Evolutionary conservation across 1,140 invertebrate genomes (phyloP).

Genomic region (Drosophila burlai): DNA sequence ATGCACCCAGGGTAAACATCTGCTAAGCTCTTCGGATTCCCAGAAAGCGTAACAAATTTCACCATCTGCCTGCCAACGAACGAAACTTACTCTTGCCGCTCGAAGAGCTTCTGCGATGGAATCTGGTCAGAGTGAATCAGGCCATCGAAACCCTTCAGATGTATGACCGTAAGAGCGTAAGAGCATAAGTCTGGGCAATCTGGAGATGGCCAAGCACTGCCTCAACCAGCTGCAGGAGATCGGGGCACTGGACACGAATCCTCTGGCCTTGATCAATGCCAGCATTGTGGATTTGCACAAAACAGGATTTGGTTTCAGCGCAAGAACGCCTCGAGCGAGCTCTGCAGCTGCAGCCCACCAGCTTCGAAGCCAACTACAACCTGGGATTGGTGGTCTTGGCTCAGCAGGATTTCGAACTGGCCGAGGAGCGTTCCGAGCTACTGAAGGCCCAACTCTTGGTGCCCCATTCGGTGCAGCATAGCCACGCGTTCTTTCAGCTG

Average conservation of each 20-base stretch:
- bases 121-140: slow-evolving; percentile 84
- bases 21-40: neutral
- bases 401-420: slow-evolving; percentile 88
- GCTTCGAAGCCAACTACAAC: slow-evolving; percentile 97
- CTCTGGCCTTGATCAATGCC: slow-evolving; percentile 94
- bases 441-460: slow-evolving; percentile 85
- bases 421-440: slow-evolving; percentile 90
- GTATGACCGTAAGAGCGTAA: slow-evolving; percentile 94
- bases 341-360: slow-evolving; percentile 92
- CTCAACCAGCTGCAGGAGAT: slow-evolving; percentile 91
- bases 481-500: slow-evolving; percentile 94
- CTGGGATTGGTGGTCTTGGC: slow-evolving; percentile 92
- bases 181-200: slow-evolving; percentile 93
- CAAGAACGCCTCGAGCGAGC: slow-evolving; percentile 92
- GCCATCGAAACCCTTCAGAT: slow-evolving; percentile 95
- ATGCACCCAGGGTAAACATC: slow-evolving; percentile 13
- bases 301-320: slow-evolving; percentile 91
- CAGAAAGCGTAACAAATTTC: slow-evolving; percentile 7
- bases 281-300: slow-evolving; percentile 92
- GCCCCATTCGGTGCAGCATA: slow-evolving; percentile 86
- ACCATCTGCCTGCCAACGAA: slow-evolving; percentile 1
- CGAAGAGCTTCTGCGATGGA: slow-evolving; percentile 5
- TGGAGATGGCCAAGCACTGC: slow-evolving; percentile 94
- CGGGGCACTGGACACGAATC: slow-evolving; percentile 90
- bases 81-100: slow-evolving; percentile 38